Conservation (phyloP, 2,888 invertebrate genomes). For the Torymus auratus region DNA sequence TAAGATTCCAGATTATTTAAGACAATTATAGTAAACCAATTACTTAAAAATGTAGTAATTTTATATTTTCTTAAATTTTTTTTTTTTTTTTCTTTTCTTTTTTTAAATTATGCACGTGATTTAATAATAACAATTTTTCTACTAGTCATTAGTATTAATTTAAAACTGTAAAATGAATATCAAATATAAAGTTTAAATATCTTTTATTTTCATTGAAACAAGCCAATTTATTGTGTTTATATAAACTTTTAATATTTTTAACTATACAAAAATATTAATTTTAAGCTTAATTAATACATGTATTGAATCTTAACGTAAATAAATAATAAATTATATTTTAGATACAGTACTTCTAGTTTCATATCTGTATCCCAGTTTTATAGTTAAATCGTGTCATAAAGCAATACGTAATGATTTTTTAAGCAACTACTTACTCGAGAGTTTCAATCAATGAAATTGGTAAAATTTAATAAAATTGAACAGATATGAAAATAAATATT, state of each 20-base stretch:
- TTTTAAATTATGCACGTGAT: conserved; percentile 1
- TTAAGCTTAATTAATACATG: conserved; percentile 1
- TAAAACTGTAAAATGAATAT: not conserved
- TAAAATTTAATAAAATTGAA: conserved; percentile 3
- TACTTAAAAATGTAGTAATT: too few relatives aligned
- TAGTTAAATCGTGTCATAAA: too few relatives aligned
- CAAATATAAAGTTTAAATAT: too few relatives aligned
- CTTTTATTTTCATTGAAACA: conserved; percentile 16
- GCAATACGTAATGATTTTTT: too few relatives aligned
- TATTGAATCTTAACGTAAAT: not conserved
- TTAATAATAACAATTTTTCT: not conserved
- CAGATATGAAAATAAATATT: not conserved
- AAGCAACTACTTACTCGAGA: too few relatives aligned
- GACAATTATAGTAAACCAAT: too few relatives aligned
- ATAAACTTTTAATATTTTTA: conserved; percentile 19
- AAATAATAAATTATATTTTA: not conserved
- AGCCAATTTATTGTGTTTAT: conserved; percentile 24
- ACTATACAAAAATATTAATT: conserved; percentile 1
- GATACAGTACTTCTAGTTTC: not conserved
- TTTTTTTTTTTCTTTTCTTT: conserved; percentile 7
- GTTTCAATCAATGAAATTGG: not conserved
- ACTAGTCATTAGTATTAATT: not conserved
- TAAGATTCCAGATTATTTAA: too few relatives aligned
- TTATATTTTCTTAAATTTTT: not conserved
- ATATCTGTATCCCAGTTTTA: conserved; percentile 3